Conservation (phyloP, 2,113 vertebrate species). For the Abramis brama region DNA sequence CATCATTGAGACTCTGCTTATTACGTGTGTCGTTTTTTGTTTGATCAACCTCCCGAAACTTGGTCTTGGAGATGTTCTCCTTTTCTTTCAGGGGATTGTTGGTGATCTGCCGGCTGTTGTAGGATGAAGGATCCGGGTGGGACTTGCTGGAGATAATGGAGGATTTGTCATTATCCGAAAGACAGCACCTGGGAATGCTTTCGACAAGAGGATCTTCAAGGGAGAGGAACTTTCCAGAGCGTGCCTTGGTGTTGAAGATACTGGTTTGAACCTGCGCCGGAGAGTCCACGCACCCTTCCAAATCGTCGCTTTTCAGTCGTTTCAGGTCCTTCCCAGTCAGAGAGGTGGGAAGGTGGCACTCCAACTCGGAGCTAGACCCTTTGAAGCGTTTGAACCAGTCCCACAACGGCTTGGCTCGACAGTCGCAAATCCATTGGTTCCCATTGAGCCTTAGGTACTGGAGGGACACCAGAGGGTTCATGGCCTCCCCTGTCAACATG, state of each 20-base stretch:
- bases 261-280: slow-evolving; percentile 80
- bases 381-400: slow-evolving; percentile 96
- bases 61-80: slow-evolving; percentile 91
- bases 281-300: slow-evolving; percentile 87
- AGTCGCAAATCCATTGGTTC: slow-evolving; percentile 98
- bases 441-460: slow-evolving; percentile 95
- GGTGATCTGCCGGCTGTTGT: slow-evolving; percentile 85
- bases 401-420: slow-evolving; percentile 92
- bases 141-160: slow-evolving; percentile 88
- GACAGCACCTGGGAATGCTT: slow-evolving; percentile 84
- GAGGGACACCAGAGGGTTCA: slow-evolving; percentile 85
- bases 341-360: slow-evolving; percentile 84
- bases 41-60: slow-evolving; percentile 79
- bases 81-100: slow-evolving; percentile 89
- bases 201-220: slow-evolving; percentile 77
- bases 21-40: slow-evolving; percentile 88
- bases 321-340: slow-evolving; percentile 89
- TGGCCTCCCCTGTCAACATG: slow-evolving; percentile 84
- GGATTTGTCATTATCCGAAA: slow-evolving; percentile 87
- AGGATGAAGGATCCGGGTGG: slow-evolving; percentile 75
- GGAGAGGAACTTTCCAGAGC: slow-evolving; percentile 76
- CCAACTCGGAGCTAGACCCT: slow-evolving; percentile 93
- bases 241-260: slow-evolving; percentile 81
- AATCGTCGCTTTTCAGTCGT: slow-evolving; percentile 80
- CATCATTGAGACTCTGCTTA: slow-evolving; percentile 90